Evolutionary conservation across 2,888 invertebrate species (phyloP).

Genomic region (Pocota personata): DNA sequence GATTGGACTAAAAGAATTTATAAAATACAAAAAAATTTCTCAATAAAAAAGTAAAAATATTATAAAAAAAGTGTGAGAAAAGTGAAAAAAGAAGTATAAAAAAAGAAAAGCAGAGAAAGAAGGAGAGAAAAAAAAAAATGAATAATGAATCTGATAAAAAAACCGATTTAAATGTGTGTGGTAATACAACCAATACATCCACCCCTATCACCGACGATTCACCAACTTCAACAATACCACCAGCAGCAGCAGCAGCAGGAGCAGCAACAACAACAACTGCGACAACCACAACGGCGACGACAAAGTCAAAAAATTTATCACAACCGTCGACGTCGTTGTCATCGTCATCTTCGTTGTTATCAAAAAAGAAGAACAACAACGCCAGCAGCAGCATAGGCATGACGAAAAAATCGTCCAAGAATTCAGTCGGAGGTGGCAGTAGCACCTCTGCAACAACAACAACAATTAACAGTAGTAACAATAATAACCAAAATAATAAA

Average conservation of each 20-base stretch:
- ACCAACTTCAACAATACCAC: constrained; percentile 74
- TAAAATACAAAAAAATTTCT: constrained; percentile 46
- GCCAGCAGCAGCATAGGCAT: too few species aligned
- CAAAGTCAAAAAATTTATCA: constrained; percentile 71
- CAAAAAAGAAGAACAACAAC: constrained; percentile 65
- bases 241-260: constrained; percentile 49
- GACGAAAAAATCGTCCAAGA: constrained; percentile 69
- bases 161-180: constrained; percentile 81
- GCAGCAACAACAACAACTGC: constrained; percentile 49
- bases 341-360: constrained; percentile 43
- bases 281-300: constrained; percentile 72
- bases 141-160: constrained; percentile 82
- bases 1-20: constrained; percentile 64
- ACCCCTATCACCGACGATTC: constrained; percentile 76
- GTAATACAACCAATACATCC: constrained; percentile 79
- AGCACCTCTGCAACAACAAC: constrained; percentile 41
- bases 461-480: constrained; percentile 59
- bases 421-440: constrained; percentile 45
- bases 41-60: constrained; percentile 48
- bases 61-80: constrained; percentile 52
- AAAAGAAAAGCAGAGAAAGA: constrained; percentile 48
- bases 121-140: constrained; percentile 75
- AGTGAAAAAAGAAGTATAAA: constrained; percentile 60
- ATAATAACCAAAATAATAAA: constrained; percentile 66
- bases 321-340: constrained; percentile 43